Base-by-base conservation (phyloP, 2,797 vertebrate species). In the Enteromius viviparus region DNA sequence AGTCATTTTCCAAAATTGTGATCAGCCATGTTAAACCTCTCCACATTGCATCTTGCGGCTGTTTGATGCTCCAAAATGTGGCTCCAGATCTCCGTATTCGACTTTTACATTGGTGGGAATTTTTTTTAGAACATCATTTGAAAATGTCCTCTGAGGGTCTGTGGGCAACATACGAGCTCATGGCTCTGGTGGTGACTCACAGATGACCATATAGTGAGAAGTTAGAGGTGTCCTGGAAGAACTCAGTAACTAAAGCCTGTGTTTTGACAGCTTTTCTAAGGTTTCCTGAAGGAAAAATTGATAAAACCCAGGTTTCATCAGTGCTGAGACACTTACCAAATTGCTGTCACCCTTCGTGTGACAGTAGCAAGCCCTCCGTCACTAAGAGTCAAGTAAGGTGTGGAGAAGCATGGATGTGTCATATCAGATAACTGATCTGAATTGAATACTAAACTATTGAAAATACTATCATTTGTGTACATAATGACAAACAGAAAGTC, bases 281-380 rank as follows among this genome's bases (percentile, higher is more conserved):
- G 90, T 93, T 93, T 93, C 90, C 89, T 91, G 85, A 72, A 91
- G 91, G 90, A 92, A 92, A 92, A 92, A 84, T 89, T 91, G 89
- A 91, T 93, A 91, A 89, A 91, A 93, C 89, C 89, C 87, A 71
- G 84, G 87, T 89, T 90, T 93, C 91, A 81, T 89, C 89, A 87
- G 89, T 86, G 85, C 2, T 42, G 84, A 86, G 86, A 68, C 49
- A 62, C 0, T 66, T 66, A 42, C 26, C 40, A 40, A 66, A 34
- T 49, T 55, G 17, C 23, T 53, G 62, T 68, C 80, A 45, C 81
- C 83, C 40, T 77, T 77, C 17, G 9, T 26, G 37, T 11, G 62
- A 34, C 12, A n/a, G 14, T 69, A 74, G 69, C 68, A 83, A 70
- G 32, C 23, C 29, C 76, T 2, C 53, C 37, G 19, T 47, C 64